Base-by-base conservation (phyloP, 2,888 invertebrate genomes). In the Entomobrya multifasciata region DNA sequence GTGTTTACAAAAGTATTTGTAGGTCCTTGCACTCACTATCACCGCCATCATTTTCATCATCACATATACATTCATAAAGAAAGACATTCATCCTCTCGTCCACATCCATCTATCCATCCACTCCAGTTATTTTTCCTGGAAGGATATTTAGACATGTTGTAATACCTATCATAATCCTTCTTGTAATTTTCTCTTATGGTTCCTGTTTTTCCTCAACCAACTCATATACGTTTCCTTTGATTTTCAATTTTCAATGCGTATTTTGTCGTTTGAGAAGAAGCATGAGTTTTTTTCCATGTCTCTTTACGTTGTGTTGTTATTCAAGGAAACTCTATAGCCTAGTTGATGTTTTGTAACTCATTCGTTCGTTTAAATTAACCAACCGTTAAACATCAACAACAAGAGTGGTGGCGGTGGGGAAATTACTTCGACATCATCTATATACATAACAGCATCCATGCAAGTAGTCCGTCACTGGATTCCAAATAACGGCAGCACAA, bases 21-120 rank as follows among this genome's bases (percentile, higher is more conserved):
- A 36, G 65, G 65, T 65, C 65, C 36, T 65, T 65, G 65, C 65
- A 65, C 65, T 17, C 65, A 36, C 8, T 47, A 62, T 30, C n/a
- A n/a, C n/a, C 65, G 11, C 1, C 41, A 17, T 65, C 36, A 36
- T 17, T 36, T n/a, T 20, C 8, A 44, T 27, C 60, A 60, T 27
- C 60, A 1, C 4, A 15, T 52, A n/a, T 17, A 52, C 15, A 52
- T 8, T 4, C 36, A 36, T 8, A n/a, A 17, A 17, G 17, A 52
- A 52, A 52, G n/a, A n/a, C n/a, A n/a, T n/a, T n/a, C 8, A 36
- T 36, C 36, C 36, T 36, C 4, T 36, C 36, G 5, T 36, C 8
- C 8, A 6, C 36, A n/a, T n/a, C 36, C 36, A 36, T 36, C 36
- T 8, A 36, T 36, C 36, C 36, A 36, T 36, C 36, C 36, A 36